Percentiles rank a stretch among this genome's conserved stretches.
Conservation (phyloP, 2,113 vertebrate species). For the Eudorcas thomsonii region DNA sequence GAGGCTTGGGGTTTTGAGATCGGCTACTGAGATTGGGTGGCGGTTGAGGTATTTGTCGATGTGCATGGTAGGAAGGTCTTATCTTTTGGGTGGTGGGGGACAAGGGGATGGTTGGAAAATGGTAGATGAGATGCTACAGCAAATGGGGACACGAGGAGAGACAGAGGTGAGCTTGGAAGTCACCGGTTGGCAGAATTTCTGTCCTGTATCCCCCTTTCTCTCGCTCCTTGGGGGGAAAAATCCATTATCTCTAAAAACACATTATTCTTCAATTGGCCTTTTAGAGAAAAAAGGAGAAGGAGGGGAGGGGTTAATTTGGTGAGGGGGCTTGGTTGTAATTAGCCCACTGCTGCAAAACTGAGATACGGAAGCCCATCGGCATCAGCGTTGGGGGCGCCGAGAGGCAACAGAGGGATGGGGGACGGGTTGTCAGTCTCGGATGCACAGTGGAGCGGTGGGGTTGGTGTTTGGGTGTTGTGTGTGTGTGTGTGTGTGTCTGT, state of each 20-base stretch:
- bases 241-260: conserved; percentile 88
- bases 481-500: conserved; percentile 49
- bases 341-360: conserved; percentile 87
- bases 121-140: conserved; percentile 69
- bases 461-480: conserved; percentile 63
- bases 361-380: conserved; percentile 86
- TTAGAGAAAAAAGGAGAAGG: conserved; percentile 79
- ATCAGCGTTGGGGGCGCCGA: conserved; percentile 80
- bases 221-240: conserved; percentile 65
- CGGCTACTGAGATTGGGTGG: conserved; percentile 80
- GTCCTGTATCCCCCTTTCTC: conserved; percentile 76
- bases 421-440: conserved; percentile 80
- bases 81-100: conserved; percentile 72
- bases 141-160: conserved; percentile 72
- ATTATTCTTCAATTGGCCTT: conserved; percentile 82
- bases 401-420: conserved; percentile 80
- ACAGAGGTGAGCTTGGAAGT: conserved; percentile 79
- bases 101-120: conserved; percentile 73
- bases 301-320: conserved; percentile 84
- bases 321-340: conserved; percentile 84
- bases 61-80: conserved; percentile 74
- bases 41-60: conserved; percentile 75
- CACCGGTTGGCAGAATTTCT: conserved; percentile 83
- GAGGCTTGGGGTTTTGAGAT: conserved; percentile 86
- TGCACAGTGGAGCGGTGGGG: conserved; percentile 56